These are phyloP conservation scores for Engraulis encrasicolus DNA, from an alignment of 2,113 vertebrate genomes.

Conservation along the genomic window DNA sequence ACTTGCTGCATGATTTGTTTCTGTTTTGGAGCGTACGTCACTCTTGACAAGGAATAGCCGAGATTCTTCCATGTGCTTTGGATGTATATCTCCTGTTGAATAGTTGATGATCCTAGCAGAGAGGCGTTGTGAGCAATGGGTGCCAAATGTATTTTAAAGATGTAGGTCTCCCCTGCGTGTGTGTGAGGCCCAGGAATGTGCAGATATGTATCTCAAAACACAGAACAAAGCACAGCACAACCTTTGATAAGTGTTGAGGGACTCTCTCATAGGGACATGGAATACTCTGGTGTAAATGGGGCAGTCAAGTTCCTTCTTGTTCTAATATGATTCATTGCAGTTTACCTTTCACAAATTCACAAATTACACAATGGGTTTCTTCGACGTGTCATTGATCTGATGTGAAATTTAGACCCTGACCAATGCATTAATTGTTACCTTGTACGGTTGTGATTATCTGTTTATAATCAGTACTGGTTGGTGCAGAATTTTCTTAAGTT, in stretches of 20 bases:
- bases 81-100: neutral
- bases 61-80: conserved; percentile 12
- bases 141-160: conserved; percentile 15
- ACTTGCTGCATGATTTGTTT: neutral
- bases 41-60: neutral
- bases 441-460: neutral
- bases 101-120: conserved; percentile 37
- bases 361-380: neutral
- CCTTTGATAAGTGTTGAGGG: neutral
- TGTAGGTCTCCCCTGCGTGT: neutral
- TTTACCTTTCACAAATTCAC: neutral
- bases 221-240: conserved; percentile 1
- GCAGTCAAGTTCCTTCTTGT: neutral
- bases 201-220: neutral
- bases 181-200: neutral
- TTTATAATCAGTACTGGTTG: neutral
- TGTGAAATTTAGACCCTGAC: neutral
- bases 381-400: neutral
- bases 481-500: neutral
- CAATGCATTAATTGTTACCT: no score
- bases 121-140: conserved; percentile 21
- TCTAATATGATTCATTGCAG: neutral
- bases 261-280: neutral
- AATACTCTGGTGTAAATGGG: neutral
- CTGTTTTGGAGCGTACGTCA: conserved; percentile 5